Base-by-base conservation (phyloP, 2,113 vertebrate species). In the Dipodomys stephensi region DNA sequence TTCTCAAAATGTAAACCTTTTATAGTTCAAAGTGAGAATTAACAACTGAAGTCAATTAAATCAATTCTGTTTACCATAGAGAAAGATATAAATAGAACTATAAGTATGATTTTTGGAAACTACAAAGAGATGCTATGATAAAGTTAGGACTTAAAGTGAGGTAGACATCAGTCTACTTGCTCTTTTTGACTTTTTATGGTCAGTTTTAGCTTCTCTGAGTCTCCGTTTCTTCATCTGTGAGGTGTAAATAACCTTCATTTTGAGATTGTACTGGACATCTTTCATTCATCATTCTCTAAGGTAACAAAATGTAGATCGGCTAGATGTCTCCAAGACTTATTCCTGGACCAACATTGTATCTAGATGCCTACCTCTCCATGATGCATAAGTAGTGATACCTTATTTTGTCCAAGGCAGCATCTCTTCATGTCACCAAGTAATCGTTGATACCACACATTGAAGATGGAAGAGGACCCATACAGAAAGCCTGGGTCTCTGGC, bases 21-120 rank as follows among this genome's bases (percentile, higher is more conserved):
- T 65, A 30, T 64, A 83, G 86, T 62, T 83, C 35, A 80, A 80
- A 87, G 74, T 80, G 22, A 74, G 65, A 94, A 82, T 44, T 60
- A 87, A 46, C 30, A 73, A 76, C 15, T 8, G 27, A 28, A 80
- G 62, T 76, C 60, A 72, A 6, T 7, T 86, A 96, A 90, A 69
- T 76, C 5, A 60, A 27, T 53, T 92, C 60, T 69, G 2, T 76
- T 91, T 71, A 67, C 28, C 35, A 57, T 4, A 78, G 13, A 49
- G 69, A 77, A 86, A 82, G 44, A 79, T 25, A 57, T 19, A 95
- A 90, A 77, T n/a, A 49, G 57, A 53, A 20, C 13, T 81, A 4
- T 27, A 69, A 46, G 23, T 91, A 8, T 32, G 44, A 67, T 92
- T 71, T 94, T 72, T 91, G 35, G 62, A 86, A 91, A 91, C 65